These are phyloP conservation scores for Cherax destructor DNA, from an alignment of 1,140 invertebrate genomes.

Conservation along the genomic window DNA sequence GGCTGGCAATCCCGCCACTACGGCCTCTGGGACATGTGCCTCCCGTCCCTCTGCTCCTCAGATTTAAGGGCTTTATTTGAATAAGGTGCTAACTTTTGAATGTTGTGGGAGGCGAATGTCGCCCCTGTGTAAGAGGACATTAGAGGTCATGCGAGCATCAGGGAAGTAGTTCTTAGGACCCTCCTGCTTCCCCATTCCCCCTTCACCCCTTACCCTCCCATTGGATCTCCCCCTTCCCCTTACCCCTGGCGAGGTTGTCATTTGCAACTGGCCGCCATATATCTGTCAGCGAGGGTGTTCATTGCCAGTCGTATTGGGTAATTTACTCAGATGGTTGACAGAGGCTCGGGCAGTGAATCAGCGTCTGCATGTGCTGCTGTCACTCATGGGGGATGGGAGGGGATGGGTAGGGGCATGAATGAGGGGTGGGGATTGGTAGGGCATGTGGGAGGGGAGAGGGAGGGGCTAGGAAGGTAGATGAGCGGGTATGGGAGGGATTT, in stretches of 20 bases:
- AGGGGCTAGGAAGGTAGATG: too few species aligned
- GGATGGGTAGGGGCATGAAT: background rate
- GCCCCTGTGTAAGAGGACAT: background rate
- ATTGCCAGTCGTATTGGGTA: conserved; percentile 30
- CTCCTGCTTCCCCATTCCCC: too few species aligned
- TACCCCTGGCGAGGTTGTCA: conserved; percentile 11
- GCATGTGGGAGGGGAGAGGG: too few species aligned
- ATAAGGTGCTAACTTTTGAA: conserved; percentile 58
- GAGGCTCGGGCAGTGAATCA: conserved; percentile 39
- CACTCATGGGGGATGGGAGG: background rate
- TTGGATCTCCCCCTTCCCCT: too few species aligned
- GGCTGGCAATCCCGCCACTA: background rate
- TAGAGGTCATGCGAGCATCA: background rate
- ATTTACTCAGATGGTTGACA: conserved; percentile 54
- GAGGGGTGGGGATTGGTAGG: background rate
- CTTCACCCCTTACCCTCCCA: too few species aligned
- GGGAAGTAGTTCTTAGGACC: background rate
- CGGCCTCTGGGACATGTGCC: background rate
- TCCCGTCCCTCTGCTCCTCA: background rate
- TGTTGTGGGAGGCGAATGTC: background rate
- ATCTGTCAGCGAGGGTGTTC: conserved; percentile 52
- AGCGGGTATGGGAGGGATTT: too few species aligned
- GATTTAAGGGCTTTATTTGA: conserved; percentile 54
- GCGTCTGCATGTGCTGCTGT: conserved; percentile 2
- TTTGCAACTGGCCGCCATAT: conserved; percentile 63